Base-by-base conservation (phyloP, 2,888 invertebrate genomes). In the Drosophila fungiperda region DNA sequence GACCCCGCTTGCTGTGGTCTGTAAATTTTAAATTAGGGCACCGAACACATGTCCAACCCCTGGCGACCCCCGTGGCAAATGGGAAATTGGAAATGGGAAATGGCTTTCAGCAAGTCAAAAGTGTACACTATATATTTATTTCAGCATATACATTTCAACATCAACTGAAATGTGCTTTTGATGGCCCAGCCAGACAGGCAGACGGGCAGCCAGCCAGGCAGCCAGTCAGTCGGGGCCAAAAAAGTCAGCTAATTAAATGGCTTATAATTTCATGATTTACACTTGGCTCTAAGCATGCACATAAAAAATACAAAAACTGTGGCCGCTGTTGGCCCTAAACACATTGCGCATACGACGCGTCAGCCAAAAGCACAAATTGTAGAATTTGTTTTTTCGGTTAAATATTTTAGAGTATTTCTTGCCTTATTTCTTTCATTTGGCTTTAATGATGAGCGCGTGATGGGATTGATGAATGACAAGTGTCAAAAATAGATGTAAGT, bases 221-320 rank as follows among this genome's bases (percentile, higher is more conserved):
- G 38, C 29, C 48, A 7, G 63, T 35, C 53, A 12, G 49, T 62
- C 74, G 20, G 49, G 66, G 65, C 32, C 36, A 53, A 77, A 73
- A 54, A 74, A 73, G 59, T 61, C 83, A 73, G 76, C 88, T 88
- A 88, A 85, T 85, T 88, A 85, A 85, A 88, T 85, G 82, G 84
- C 84, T 87, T 85, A 79, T 85, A 83, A 80, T 86, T 85, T 81
- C 76, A 86, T 88, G 85, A 88, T 87, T 88, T 88, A 85, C 89
- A 88, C 87, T 83, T 86, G 76, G 78, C 38, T 65, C 72, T 63
- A 70, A 74, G 71, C 68, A 73, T 75, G 77, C 72, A 73, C 85
- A 77, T 79, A 82, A 87, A 76, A 72, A 76, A 68, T 20, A 57
- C 26, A 53, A 42, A 32, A 29, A 23, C 52, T 45, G 11, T 17